These are phyloP conservation scores for Chaitophorus viminalis DNA, from an alignment of 2,888 invertebrate genomes.

Conservation along the genomic window DNA sequence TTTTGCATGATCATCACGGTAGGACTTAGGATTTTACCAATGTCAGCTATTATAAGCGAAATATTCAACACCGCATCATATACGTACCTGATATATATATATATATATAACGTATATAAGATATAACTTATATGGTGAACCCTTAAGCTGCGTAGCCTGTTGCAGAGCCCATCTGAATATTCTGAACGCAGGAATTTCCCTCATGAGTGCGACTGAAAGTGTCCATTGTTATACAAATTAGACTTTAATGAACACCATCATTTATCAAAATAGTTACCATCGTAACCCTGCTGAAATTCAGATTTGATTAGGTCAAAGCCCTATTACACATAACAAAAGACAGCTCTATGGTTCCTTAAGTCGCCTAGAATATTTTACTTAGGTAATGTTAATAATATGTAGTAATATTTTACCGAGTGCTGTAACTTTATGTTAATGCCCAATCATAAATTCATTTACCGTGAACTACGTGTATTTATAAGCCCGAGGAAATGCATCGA, in stretches of 20 bases:
- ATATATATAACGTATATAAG: too few relatives aligned
- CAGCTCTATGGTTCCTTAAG: not conserved
- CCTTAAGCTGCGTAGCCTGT: not conserved
- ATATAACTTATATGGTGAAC: too few relatives aligned
- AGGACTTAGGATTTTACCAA: too few relatives aligned
- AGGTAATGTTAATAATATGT: not conserved
- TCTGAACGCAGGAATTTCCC: not conserved
- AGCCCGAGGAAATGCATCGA: not conserved
- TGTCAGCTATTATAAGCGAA: too few relatives aligned
- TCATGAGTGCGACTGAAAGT: not conserved
- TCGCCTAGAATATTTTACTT: not conserved
- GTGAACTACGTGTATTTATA: not conserved
- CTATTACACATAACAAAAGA: constrained; percentile 19
- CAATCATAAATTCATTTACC: not conserved
- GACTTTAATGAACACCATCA: constrained; percentile 30
- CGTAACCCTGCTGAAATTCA: not conserved
- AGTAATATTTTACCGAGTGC: not conserved
- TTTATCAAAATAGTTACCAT: constrained; percentile 34
- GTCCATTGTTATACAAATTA: constrained; percentile 45
- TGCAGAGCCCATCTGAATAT: not conserved
- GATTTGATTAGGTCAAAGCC: constrained; percentile 21
- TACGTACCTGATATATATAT: too few relatives aligned
- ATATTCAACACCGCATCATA: too few relatives aligned
- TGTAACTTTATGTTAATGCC: not conserved
- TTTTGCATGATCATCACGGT: too few relatives aligned